These are phyloP conservation scores for Betta splendens DNA, from an alignment of 2,797 vertebrate species.

Conservation along the genomic window DNA sequence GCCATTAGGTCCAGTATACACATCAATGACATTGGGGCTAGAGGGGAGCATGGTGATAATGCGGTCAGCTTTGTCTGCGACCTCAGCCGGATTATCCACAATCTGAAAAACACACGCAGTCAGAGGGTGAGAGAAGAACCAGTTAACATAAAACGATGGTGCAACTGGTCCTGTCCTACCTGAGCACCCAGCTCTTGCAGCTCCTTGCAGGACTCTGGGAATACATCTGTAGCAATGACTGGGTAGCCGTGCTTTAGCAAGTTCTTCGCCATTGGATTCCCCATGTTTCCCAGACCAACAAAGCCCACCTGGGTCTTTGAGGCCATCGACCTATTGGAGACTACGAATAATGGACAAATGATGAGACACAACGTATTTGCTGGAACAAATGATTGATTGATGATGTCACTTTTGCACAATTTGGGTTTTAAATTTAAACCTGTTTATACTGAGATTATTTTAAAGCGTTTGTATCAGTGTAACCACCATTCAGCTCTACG, in stretches of 20 bases:
- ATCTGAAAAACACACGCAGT: constrained; percentile 80
- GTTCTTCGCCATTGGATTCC: constrained; percentile 99
- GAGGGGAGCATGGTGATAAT: constrained; percentile 99
- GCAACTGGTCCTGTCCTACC: constrained; percentile 74
- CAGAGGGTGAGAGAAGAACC: not conserved
- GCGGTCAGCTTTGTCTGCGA: constrained; percentile 95
- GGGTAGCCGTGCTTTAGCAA: constrained; percentile 96
- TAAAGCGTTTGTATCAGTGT: no score
- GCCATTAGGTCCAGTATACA: constrained; percentile 92
- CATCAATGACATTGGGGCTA: constrained; percentile 91
- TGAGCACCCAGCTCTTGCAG: constrained; percentile 93
- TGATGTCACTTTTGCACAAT: not conserved
- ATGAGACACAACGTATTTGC: not conserved
- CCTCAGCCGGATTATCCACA: constrained; percentile 92
- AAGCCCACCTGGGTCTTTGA: constrained; percentile 98
- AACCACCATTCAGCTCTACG: constrained; percentile 29
- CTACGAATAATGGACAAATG: constrained; percentile 66
- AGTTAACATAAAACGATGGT: not conserved
- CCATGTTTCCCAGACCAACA: constrained; percentile 97
- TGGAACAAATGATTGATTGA: not conserved
- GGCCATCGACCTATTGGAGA: constrained; percentile 92
- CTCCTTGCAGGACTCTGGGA: constrained; percentile 97
- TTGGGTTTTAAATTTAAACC: not conserved
- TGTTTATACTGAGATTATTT: not conserved
- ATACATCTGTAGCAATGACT: constrained; percentile 92